Evolutionary conservation across 1,140 invertebrate species (phyloP).

Genomic region (Hypsibius dujardini): DNA sequence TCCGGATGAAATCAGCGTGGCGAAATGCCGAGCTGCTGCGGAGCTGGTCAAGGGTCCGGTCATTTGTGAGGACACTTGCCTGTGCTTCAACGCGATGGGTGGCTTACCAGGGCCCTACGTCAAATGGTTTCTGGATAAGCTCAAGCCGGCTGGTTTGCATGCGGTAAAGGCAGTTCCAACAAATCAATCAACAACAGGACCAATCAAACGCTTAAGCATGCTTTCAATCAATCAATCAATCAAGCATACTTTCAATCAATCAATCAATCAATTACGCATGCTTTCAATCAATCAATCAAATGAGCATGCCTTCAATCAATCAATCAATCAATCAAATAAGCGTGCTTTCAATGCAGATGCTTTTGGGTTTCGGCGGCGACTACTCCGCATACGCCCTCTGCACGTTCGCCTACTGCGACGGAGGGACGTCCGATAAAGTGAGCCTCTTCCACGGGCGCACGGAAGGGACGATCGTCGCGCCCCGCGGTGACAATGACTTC

Average conservation of each 20-base stretch:
- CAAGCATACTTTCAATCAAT: too few species aligned
- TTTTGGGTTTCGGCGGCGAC: conserved; percentile 70
- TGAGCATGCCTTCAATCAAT: too few species aligned
- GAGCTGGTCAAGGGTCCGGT: conserved; percentile 58
- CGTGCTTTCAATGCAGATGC: conserved; percentile 26
- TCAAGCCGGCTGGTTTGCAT: conserved; percentile 64
- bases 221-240: too few species aligned
- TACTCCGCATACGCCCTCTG: conserved; percentile 79
- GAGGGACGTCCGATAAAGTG: conserved; percentile 32
- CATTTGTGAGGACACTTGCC: conserved; percentile 76
- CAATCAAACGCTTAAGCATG: too few species aligned
- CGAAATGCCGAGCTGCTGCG: conserved; percentile 65
- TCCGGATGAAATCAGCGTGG: conserved; percentile 58
- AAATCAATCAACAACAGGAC: too few species aligned
- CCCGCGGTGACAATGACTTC: conserved; percentile 65
- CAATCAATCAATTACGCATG: too few species aligned
- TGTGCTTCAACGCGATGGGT: conserved; percentile 79
- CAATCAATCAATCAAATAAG: too few species aligned
- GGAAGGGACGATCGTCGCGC: conserved; percentile 65
- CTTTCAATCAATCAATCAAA: too few species aligned
- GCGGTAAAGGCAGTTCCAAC: too few species aligned
- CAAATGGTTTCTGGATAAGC: conserved; percentile 86
- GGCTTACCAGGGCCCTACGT: conserved; percentile 86
- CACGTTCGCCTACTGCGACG: conserved; percentile 62
- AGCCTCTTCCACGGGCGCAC: conserved; percentile 55